These are phyloP conservation scores for Prionailurus viverrinus DNA, from an alignment of 2,113 vertebrate genomes.

Conservation along the genomic window DNA sequence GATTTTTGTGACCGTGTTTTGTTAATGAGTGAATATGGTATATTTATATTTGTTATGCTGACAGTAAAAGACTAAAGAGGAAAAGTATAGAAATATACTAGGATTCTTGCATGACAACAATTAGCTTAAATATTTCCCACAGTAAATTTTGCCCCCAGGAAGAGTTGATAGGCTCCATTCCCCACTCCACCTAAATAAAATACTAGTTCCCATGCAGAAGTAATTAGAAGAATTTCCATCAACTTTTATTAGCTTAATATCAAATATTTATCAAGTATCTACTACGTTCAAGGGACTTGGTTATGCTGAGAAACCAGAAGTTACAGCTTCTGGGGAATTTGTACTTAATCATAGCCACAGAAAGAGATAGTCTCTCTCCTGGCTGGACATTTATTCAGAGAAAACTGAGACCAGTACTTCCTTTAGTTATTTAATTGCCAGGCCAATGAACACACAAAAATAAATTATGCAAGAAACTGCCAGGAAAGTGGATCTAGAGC, in stretches of 20 bases:
- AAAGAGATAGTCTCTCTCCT: neutral
- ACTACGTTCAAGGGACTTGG: neutral
- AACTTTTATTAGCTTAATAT: neutral
- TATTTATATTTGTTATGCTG: neutral
- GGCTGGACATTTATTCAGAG: neutral
- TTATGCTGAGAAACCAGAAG: neutral
- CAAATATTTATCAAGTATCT: slow-evolving; percentile 6
- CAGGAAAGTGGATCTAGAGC: neutral
- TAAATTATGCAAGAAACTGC: neutral
- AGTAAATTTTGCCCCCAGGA: neutral
- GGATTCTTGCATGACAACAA: neutral
- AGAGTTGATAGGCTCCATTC: neutral
- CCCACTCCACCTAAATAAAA: neutral
- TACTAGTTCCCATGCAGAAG: neutral
- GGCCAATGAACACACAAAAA: neutral
- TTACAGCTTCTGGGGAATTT: neutral
- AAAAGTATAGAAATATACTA: neutral
- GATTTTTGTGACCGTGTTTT: neutral
- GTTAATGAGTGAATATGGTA: neutral
- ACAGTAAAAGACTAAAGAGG: neutral
- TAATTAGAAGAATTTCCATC: neutral
- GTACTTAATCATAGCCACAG: neutral
- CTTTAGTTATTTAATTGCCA: neutral
- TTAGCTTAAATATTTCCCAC: neutral
- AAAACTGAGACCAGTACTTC: neutral